Percentiles rank a stretch among this genome's conserved stretches.
These are phyloP conservation scores for Plebejus anna DNA, from an alignment of 2,888 invertebrate genomes.

Conservation along the genomic window DNA sequence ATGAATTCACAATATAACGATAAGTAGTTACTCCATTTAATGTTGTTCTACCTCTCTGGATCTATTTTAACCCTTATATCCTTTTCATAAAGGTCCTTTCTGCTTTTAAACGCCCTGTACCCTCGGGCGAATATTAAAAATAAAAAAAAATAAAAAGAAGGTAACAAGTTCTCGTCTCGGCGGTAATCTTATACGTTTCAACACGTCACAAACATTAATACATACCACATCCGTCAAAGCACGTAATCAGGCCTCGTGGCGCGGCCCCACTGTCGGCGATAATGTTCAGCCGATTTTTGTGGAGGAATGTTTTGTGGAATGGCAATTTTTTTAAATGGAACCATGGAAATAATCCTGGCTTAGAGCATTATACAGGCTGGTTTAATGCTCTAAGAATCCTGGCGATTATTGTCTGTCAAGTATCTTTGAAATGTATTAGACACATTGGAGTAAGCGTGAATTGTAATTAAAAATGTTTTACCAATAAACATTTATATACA, in stretches of 20 bases:
- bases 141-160: constrained; percentile 37
- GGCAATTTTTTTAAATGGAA: too few species aligned
- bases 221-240: constrained; percentile 44
- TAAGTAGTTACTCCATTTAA: not conserved
- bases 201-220: constrained; percentile 42
- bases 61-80: not conserved
- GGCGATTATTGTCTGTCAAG: too few species aligned
- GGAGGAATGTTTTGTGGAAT: not conserved
- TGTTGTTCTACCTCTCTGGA: not conserved
- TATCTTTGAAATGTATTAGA: too few species aligned
- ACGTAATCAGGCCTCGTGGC: constrained; percentile 39
- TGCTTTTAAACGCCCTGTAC: not conserved
- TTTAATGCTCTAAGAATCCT: too few species aligned
- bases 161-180: constrained; percentile 37
- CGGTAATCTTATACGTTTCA: constrained; percentile 48
- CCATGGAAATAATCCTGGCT: too few species aligned
- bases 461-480: too few species aligned
- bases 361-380: too few species aligned
- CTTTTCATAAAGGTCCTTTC: not conserved
- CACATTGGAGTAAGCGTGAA: too few species aligned
- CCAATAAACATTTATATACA: too few species aligned
- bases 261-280: constrained; percentile 36
- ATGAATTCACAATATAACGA: not conserved
- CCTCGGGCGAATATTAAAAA: constrained; percentile 3
- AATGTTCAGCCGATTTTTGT: constrained; percentile 17